These are phyloP conservation scores for Strongylocentrotus purpuratus DNA, from an alignment of 35 echinoderm and acorn worm species.

Conservation along the genomic window DNA sequence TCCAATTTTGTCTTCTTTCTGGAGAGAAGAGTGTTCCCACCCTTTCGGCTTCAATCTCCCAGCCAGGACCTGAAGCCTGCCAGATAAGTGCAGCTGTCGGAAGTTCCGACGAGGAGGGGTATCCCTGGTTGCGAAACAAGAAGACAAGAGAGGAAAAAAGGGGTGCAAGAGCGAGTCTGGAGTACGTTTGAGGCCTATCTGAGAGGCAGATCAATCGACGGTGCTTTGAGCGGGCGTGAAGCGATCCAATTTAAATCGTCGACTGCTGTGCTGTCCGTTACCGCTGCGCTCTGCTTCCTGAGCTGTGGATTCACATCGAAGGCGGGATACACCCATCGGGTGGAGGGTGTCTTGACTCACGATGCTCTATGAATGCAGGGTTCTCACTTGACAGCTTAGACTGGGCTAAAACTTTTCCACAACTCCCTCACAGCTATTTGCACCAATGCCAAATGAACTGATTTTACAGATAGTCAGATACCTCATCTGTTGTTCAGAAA, in stretches of 20 bases:
- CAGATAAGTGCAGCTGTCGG: slow-evolving; percentile 44
- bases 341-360: not conserved
- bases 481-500: not conserved
- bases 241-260: not conserved
- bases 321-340: slow-evolving; percentile 5
- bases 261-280: not conserved
- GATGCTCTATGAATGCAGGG: not conserved
- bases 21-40: not conserved
- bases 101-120: slow-evolving; percentile 2
- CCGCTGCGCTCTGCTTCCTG: not conserved
- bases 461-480: not conserved
- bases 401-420: too few species aligned
- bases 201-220: not conserved
- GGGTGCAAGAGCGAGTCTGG: not conserved
- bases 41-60: slow-evolving; percentile 21
- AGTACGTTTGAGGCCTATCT: not conserved
- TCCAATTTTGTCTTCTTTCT: not conserved
- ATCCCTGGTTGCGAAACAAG: not conserved
- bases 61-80: slow-evolving; percentile 1
- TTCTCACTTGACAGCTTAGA: not conserved
- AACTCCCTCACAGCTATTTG: not conserved
- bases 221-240: not conserved
- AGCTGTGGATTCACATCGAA: not conserved
- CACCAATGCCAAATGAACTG: not conserved
- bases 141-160: not conserved